These are phyloP conservation scores for Matsumurasca onukii DNA, from an alignment of 1,140 invertebrate species.

Conservation along the genomic window DNA sequence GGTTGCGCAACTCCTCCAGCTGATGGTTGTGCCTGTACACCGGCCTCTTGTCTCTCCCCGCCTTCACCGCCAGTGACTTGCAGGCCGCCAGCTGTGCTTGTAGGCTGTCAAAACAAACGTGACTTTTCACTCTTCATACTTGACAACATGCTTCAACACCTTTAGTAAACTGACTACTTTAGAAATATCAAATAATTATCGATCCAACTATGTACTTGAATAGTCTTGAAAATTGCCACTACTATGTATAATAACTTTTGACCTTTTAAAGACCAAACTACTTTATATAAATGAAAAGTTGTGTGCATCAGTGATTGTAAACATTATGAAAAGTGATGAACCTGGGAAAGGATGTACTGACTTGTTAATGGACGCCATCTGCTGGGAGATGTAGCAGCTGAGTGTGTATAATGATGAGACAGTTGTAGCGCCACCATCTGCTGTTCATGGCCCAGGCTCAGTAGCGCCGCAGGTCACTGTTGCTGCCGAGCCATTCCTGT, in stretches of 20 bases:
- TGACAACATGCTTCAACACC: no score
- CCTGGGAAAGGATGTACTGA: no score
- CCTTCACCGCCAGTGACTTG: slow-evolving; percentile 43
- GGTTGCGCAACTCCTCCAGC: slow-evolving; percentile 68
- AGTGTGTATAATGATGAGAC: slow-evolving; percentile 80
- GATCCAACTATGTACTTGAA: no score
- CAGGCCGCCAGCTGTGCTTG: slow-evolving; percentile 63
- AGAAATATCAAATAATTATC: no score
- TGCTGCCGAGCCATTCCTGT: slow-evolving; percentile 12
- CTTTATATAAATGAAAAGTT: no score
- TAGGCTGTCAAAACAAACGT: slow-evolving; percentile 52
- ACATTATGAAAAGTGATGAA: no score
- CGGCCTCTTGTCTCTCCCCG: slow-evolving; percentile 53
- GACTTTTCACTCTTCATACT: no score
- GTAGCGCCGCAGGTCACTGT: slow-evolving; percentile 47
- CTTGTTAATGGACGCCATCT: slow-evolving; percentile 83
- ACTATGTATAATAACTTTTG: no score
- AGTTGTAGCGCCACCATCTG: slow-evolving; percentile 71
- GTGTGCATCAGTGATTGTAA: no score
- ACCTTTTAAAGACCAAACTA: no score
- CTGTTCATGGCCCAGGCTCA: slow-evolving; percentile 58
- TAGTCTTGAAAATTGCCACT: no score
- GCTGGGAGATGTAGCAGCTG: slow-evolving; percentile 78
- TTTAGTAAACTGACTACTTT: no score
- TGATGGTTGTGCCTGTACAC: slow-evolving; percentile 69